These are phyloP conservation scores for Trichoplusia ni DNA, from an alignment of 1,140 invertebrate species.

Conservation along the genomic window DNA sequence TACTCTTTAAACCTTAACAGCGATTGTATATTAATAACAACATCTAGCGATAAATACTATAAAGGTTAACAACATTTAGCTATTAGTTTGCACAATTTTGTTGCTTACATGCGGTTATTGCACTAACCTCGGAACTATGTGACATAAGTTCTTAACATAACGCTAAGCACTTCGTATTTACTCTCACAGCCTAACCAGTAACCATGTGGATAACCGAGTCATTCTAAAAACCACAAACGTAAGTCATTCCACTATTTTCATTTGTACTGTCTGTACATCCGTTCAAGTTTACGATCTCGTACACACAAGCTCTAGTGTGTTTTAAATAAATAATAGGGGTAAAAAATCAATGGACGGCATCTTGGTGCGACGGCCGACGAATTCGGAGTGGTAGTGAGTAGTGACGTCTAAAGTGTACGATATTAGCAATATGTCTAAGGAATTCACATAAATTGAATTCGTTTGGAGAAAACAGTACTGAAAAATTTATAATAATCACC, in stretches of 20 bases:
- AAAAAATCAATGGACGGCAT: conserved; percentile 21
- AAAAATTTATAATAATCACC: no score
- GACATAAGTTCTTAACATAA: conserved; percentile 6
- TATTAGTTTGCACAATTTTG: no score
- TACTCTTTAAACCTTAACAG: no score
- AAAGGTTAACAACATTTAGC: no score
- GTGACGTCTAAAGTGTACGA: no score
- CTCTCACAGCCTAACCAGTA: neutral
- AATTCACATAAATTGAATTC: no score
- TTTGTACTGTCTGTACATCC: conserved; percentile 34
- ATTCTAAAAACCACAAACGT: conserved; percentile 11
- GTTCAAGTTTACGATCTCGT: conserved; percentile 37
- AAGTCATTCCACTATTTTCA: conserved; percentile 40
- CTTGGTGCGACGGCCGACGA: conserved; percentile 36
- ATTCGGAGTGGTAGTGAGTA: conserved; percentile 6
- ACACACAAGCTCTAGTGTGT: conserved; percentile 46
- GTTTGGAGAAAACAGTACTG: no score
- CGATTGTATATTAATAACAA: no score
- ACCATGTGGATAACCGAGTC: neutral
- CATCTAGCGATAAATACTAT: no score
- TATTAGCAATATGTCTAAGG: no score
- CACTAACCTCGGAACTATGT: no score
- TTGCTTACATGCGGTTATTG: no score
- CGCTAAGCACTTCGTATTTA: neutral
- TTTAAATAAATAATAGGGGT: conserved; percentile 47